Conservation (phyloP, 1,140 invertebrate genomes). For the Sweltsa coloradensis region DNA sequence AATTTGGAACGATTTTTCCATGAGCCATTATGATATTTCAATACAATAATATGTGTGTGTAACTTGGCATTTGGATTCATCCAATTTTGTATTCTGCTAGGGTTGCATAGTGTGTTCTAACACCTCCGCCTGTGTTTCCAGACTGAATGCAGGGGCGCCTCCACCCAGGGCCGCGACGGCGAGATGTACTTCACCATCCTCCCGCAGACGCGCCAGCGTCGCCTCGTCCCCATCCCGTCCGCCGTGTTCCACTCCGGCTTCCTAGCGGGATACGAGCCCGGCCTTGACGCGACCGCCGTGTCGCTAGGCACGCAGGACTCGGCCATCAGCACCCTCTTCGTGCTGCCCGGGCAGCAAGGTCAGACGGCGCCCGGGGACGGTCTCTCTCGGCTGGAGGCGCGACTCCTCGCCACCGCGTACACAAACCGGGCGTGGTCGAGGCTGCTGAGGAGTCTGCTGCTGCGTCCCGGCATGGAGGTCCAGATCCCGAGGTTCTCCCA, state of each 20-base stretch:
- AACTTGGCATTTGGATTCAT: too few species aligned
- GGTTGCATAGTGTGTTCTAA: too few species aligned
- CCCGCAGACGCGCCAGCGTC: constrained; percentile 59
- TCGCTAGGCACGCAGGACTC: constrained; percentile 46
- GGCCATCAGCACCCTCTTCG: constrained; percentile 59
- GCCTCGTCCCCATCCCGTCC: constrained; percentile 67
- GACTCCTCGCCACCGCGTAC: constrained; percentile 48
- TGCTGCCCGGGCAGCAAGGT: constrained; percentile 65
- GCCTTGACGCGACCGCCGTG: constrained; percentile 66
- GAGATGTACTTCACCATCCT: constrained; percentile 75
- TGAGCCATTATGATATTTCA: too few species aligned
- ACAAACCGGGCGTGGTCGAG: constrained; percentile 59
- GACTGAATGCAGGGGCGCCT: constrained; percentile 59
- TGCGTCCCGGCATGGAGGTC: constrained; percentile 57
- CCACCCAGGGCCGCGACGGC: constrained; percentile 58
- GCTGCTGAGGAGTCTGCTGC: constrained; percentile 54
- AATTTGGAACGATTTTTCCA: too few species aligned
- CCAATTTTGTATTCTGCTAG: too few species aligned
- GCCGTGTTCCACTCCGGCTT: constrained; percentile 63
- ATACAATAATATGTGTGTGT: too few species aligned
- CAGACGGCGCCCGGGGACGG: constrained; percentile 60
- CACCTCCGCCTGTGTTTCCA: constrained; percentile 34
- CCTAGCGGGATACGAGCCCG: constrained; percentile 67
- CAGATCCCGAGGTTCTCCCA: constrained; percentile 75
- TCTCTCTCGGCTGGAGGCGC: constrained; percentile 53